Base-by-base conservation (phyloP, 92 coral and sea anemone genomes). In the Phenganax stokvisi region DNA sequence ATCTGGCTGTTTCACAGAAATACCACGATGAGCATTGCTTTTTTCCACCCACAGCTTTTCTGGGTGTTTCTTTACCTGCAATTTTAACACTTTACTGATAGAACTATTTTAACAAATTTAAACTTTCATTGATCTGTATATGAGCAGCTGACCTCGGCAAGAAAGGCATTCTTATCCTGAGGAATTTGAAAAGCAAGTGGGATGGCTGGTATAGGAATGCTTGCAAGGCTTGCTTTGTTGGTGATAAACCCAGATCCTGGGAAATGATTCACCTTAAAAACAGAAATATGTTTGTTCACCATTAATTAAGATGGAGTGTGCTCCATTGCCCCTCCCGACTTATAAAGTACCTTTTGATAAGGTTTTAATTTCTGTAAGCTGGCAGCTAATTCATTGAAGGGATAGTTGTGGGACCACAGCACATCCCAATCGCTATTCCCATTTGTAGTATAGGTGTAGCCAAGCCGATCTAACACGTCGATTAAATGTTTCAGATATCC, bases 171-270 rank as follows among this genome's bases (percentile, higher is more conserved):
- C 54, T 89, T 92, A 57, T 92, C 94, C 81, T 88, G 90, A 57
- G 98, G 97, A 59, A 94, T 87, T 62, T 85, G 89, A 85, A 92
- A 94, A n/a, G 98, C 98, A 79, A 88, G 80, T 56, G 98, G 98
- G 29, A 87, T 91, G 51, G 90, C 89, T 68, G 90, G 87, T 79
- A 94, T 85, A 76, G 83, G 86, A 20, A 87, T 88, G 47, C 83
- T 85, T 53, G 92, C 97, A 66, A 94, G 88, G 84, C 91, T 88
- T 56, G 92, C 94, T 84, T 94, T 94, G 84, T 90, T 94, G 72
- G 97, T 88, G 56, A 94, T 90, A 71, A 86, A 92, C 16, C 98
- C 98, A 10, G 98, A 92, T 17, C 97, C 98, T 25, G 98, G 98
- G 81, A 94, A 94, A 74, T 94, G 98, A 82, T 94, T 94, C 12